Percentiles rank a stretch among this genome's conserved stretches.
Conservation (phyloP, 1,140 invertebrate genomes). For the Halotydeus destructor region DNA sequence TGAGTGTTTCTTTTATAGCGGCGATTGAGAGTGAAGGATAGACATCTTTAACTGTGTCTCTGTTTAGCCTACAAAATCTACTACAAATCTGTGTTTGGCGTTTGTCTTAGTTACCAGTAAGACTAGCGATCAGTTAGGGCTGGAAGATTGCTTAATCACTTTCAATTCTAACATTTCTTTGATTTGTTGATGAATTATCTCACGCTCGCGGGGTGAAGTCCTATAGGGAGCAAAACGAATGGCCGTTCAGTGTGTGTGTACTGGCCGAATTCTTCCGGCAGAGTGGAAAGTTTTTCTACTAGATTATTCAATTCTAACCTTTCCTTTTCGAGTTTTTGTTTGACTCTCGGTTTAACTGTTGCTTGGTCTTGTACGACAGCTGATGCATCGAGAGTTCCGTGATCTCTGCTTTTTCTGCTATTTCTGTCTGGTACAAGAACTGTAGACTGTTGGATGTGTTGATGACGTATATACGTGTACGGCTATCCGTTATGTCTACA, state of each 20-base stretch:
- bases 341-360: no score
- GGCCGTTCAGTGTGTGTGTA: background rate
- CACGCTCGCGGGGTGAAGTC: background rate
- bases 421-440: no score
- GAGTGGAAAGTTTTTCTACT: background rate
- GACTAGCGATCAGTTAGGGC: conserved; percentile 25
- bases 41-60: conserved; percentile 23
- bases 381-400: no score
- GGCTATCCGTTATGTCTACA: no score
- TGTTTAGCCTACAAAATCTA: conserved; percentile 31
- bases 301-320: background rate
- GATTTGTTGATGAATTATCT: conserved; percentile 13
- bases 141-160: conserved; percentile 22
- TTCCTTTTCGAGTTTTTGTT: no score
- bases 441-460: no score
- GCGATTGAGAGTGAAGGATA: conserved; percentile 32
- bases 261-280: background rate
- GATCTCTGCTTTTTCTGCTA: no score
- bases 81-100: conserved; percentile 22
- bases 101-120: conserved; percentile 29
- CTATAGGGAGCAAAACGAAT: conserved; percentile 3
- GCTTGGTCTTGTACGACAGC: no score
- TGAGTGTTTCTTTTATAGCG: conserved; percentile 24
- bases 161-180: conserved; percentile 19
- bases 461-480: no score